Conservation (phyloP, 2,797 vertebrate genomes). For the Karalla daura region DNA sequence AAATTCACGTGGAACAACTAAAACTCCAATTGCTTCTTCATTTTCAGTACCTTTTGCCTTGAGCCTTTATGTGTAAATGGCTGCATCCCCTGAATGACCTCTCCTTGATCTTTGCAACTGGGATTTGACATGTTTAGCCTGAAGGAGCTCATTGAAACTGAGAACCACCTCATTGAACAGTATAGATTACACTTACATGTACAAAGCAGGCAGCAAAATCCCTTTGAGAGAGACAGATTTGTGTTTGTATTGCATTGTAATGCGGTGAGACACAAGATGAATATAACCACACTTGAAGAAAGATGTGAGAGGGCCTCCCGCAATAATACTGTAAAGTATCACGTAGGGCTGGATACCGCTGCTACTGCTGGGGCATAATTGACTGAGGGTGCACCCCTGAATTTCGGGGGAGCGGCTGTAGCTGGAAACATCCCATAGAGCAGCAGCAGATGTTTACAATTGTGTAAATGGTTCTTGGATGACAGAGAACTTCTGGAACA, state of each 20-base stretch:
- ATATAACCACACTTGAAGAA: neutral
- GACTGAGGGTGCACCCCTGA: too few relatives aligned
- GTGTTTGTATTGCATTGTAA: neutral
- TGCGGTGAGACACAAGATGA: neutral
- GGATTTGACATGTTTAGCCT: neutral
- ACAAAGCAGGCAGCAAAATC: neutral
- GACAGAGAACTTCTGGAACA: conserved; percentile 26
- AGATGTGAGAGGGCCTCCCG: neutral
- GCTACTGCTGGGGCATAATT: too few relatives aligned
- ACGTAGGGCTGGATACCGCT: too few relatives aligned
- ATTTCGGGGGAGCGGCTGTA: too few relatives aligned
- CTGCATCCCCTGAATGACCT: conserved; percentile 26
- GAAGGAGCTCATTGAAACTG: conserved; percentile 7
- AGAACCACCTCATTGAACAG: conserved; percentile 22
- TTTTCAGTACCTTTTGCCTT: neutral
- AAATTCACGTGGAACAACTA: neutral
- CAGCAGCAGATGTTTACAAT: too few relatives aligned
- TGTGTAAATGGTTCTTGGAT: too few relatives aligned
- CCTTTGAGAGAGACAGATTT: neutral
- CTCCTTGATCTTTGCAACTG: conserved; percentile 18
- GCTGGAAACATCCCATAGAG: neutral
- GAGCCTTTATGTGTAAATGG: conserved; percentile 2
- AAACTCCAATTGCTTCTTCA: neutral
- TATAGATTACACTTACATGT: conserved; percentile 43
- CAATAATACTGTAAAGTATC: too few relatives aligned